Base-by-base conservation (phyloP, 2,797 vertebrate species). In the Petrocephalus sullivani region DNA sequence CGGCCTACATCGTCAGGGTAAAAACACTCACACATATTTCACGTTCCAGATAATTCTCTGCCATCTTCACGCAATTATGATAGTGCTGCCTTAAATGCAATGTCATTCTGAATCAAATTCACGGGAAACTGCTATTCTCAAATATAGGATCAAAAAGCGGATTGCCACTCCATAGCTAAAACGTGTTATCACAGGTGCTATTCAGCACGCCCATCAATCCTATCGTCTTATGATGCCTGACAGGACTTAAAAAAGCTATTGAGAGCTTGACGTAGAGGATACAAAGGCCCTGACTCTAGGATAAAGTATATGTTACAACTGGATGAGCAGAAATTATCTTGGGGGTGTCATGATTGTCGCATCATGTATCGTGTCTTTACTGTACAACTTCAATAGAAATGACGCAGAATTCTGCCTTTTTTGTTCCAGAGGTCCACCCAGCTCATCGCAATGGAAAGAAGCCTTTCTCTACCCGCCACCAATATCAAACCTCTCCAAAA, bases 271-370 rank as follows among this genome's bases (percentile, higher is more conserved):
- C 46, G 56, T 4, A 82, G 41, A 89, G 23, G 54, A 53, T 1
- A 88, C 54, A 85, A 87, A 61, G 86, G 58, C 61, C 51, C n/a
- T 84, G 51, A 60, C 81, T 23, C 58, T 41, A 33, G 81, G n/a
- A 75, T 75, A 71, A 33, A 37, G 46, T 89, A 33, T 56, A 37
- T 60, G 60, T 87, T 57, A 89, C 57, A 41, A 7, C 4, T 53
- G 75, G 58, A 54, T 19, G 37, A 67, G 41, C 58, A 71, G 28
- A 37, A 37, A 75, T 78, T 75, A 87, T 60, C 64, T 57, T 58
- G 37, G 51, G 57, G 46, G 37, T 21, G 51, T 37, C 53, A 33
- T 14, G 41, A 58, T 41, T 41, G 82, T 71, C 57, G 75, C 57
- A 49, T 85, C 51, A 23, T 67, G 56, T 83, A 83, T 87, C 58